Conservation (phyloP, 1,140 invertebrate genomes). For the Hycleus phaleratus region DNA sequence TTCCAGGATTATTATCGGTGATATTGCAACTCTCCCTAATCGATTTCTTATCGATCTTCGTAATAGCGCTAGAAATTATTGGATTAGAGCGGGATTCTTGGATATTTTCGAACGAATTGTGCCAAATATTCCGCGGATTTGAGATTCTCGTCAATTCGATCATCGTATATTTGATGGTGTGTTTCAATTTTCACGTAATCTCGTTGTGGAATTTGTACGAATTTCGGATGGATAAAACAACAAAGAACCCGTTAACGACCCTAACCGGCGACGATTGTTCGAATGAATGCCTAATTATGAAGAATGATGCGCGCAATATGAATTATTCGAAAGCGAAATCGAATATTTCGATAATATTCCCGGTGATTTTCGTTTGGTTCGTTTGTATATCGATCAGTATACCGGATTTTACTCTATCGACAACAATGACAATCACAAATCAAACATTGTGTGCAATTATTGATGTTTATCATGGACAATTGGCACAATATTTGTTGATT, state of each 20-base stretch:
- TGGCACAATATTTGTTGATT: conserved; percentile 29
- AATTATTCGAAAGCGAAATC: conserved; percentile 41
- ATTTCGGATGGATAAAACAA: conserved; percentile 35
- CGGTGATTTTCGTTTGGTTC: conserved; percentile 47
- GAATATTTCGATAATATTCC: conserved; percentile 42
- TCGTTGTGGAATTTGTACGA: conserved; percentile 43
- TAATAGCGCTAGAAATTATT: conserved; percentile 45
- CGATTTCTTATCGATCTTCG: conserved; percentile 41
- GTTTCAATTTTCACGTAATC: conserved; percentile 47
- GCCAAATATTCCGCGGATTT: conserved; percentile 44
- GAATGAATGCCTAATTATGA: conserved; percentile 43
- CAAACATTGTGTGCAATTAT: conserved; percentile 30
- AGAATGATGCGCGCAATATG: conserved; percentile 38
- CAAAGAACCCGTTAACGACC: conserved; percentile 38
- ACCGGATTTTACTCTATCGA: conserved; percentile 42
- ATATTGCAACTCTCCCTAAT: conserved; percentile 45
- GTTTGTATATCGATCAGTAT: conserved; percentile 47
- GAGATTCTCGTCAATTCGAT: conserved; percentile 47
- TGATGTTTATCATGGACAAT: conserved; percentile 26
- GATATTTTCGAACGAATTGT: conserved; percentile 42
- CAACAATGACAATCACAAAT: conserved; percentile 28
- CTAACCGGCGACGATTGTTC: conserved; percentile 38
- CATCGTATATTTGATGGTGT: conserved; percentile 45
- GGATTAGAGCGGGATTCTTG: conserved; percentile 43
- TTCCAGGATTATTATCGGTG: conserved; percentile 45